These are phyloP conservation scores for Drosophila tani DNA, from an alignment of 1,140 invertebrate species.

Conservation along the genomic window DNA sequence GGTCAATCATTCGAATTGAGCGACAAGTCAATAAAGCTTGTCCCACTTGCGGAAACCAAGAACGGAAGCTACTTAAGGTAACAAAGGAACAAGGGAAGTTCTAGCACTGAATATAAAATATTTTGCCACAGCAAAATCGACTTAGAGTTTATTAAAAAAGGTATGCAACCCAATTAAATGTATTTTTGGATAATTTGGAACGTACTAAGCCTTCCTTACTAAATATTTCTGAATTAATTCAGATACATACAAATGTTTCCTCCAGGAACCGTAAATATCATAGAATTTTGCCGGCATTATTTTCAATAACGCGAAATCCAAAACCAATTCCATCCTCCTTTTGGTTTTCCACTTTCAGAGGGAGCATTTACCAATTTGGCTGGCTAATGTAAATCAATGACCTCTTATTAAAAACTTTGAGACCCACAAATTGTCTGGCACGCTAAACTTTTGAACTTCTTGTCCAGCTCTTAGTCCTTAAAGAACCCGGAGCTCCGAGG, in stretches of 20 bases:
- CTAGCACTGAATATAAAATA: constrained; percentile 8
- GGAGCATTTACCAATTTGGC: constrained; percentile 52
- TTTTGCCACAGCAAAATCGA: background rate
- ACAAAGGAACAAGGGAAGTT: background rate
- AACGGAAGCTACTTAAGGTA: background rate
- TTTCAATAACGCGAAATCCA: constrained; percentile 22
- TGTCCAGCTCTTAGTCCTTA: constrained; percentile 18
- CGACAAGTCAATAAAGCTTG: constrained; percentile 6
- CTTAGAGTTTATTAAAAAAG: background rate
- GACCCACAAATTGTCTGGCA: constrained; percentile 76
- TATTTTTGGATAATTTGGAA: background rate
- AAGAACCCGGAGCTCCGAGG: background rate
- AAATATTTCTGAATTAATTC: background rate
- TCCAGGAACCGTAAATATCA: background rate
- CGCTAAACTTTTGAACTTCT: constrained; percentile 71
- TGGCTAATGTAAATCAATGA: constrained; percentile 78
- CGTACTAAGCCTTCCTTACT: background rate
- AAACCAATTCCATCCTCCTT: constrained; percentile 15
- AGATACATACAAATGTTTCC: background rate
- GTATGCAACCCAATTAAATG: constrained; percentile 1
- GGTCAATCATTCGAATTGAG: constrained; percentile 54
- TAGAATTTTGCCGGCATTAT: background rate
- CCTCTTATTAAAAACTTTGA: constrained; percentile 80
- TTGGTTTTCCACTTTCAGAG: constrained; percentile 19
- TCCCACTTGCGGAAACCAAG: background rate